A percentile compares a stretch with the other conserved stretches of the same genome.
Conservation (phyloP, 1,140 invertebrate genomes). For the Macrotrachela quadricornifera region DNA sequence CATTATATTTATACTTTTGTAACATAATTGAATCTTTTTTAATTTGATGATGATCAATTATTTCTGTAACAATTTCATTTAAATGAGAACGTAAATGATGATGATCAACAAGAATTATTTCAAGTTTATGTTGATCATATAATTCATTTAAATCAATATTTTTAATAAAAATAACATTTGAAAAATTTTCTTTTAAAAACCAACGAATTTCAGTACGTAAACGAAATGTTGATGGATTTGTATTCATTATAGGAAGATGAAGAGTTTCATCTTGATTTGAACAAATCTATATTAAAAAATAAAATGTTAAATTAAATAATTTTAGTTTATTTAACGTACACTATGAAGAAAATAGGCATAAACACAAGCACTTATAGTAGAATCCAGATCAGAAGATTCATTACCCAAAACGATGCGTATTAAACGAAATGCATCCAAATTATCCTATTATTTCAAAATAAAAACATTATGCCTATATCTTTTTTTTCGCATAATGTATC, state of each 20-base stretch:
- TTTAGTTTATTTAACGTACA: no score
- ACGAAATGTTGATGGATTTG: conserved; percentile 37
- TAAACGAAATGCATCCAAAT: neutral
- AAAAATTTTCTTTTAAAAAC: conserved; percentile 35
- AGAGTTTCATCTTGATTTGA: neutral
- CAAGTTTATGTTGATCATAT: conserved; percentile 25
- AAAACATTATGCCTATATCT: no score
- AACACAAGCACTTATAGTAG: conserved; percentile 38
- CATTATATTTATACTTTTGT: no score
- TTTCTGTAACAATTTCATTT: conserved; percentile 34
- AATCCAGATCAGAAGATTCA: conserved; percentile 49
- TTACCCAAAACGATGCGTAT: conserved; percentile 43
- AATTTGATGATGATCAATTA: conserved; percentile 48
- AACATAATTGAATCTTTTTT: neutral
- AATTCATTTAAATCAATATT: conserved; percentile 33
- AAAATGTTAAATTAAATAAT: no score
- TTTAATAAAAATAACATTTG: conserved; percentile 19
- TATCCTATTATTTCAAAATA: no score
- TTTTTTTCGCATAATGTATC: no score
- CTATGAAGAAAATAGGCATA: conserved; percentile 32
- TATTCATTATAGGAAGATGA: conserved; percentile 43
- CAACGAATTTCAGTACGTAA: conserved; percentile 46
- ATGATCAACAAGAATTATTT: conserved; percentile 49
- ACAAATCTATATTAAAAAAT: no score
- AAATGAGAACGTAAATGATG: conserved; percentile 38